Base-by-base conservation (phyloP, 2,113 vertebrate species). In the Oreotragus oreotragus region DNA sequence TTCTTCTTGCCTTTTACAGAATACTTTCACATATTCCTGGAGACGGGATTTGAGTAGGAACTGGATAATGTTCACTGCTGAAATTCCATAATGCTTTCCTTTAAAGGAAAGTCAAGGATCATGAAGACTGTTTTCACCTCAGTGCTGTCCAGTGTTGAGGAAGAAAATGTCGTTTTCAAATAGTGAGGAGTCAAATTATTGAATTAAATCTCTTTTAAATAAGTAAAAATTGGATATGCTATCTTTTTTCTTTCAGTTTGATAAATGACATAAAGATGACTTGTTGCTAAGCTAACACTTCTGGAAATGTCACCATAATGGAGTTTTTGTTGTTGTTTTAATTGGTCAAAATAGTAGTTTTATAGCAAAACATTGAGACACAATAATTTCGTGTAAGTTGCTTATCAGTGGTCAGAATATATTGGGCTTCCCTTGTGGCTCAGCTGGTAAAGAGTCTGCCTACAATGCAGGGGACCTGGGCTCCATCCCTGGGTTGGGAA, bases 121-220 rank as follows among this genome's bases (percentile, higher is more conserved):
- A 45, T 27, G 30, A 90, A 81, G 25, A 60, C 94, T 45, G 58
- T 58, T 64, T 51, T 36, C 17, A 25, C 57, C 47, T 93, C n/a
- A 86, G n/a, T 93, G 58, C 83, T 30, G 7, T 80, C 14, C 64
- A 93, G 23, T 83, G 33, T 66, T 76, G 90, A 94, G 60, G 62
- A 91, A 91, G 70, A 45, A 88, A 86, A 39, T 89, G 33, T 51
- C 62, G 39, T 93, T 97, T 92, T 93, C 76, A 73, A 88, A 73
- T 85, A 94, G 49, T 36, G 62, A 97, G 47, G 73, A 73, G 79
- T 80, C n/a, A 64, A 36, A 93, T 88, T 90, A 92, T 28, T 92
- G 84, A 95, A 94, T 94, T 89, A 96, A 97, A 97, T 97, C 28
- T 57, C 21, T 96, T 95, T 57, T 92, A 45, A 93, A 62, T 62